These are phyloP conservation scores for Adelphocoris suturalis DNA, from an alignment of 2,888 invertebrate genomes.

Conservation along the genomic window DNA sequence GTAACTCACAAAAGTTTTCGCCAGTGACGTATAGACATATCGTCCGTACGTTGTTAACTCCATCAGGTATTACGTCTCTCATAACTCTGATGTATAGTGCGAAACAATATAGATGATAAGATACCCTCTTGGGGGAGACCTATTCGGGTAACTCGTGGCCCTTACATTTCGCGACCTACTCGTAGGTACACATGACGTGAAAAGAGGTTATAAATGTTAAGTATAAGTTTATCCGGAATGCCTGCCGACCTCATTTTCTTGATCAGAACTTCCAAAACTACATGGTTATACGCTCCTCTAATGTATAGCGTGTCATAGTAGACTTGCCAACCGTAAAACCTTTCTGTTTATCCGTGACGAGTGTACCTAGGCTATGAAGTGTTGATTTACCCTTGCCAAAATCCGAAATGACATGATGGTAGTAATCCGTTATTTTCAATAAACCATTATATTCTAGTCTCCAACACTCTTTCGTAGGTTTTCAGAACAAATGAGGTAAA, in stretches of 20 bases:
- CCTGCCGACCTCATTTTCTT: neutral
- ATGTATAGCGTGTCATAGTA: neutral
- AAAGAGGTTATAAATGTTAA: neutral
- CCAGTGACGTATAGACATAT: neutral
- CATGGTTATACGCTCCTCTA: neutral
- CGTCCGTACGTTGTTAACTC: neutral
- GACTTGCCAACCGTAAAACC: neutral
- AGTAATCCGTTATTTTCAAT: neutral
- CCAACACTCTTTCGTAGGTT: neutral
- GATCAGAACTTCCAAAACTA: neutral
- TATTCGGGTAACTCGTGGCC: neutral
- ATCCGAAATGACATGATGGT: neutral
- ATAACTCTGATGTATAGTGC: neutral
- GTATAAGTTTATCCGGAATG: neutral
- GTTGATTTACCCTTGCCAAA: neutral
- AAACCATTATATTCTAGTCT: constrained; percentile 10
- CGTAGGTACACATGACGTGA: neutral
- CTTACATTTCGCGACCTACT: neutral
- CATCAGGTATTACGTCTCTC: neutral
- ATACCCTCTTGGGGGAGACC: neutral
- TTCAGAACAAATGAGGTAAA: neutral
- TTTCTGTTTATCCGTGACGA: neutral
- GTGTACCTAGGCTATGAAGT: neutral
- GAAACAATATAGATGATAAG: neutral
- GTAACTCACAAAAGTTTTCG: neutral